Evolutionary conservation across 2,888 invertebrate genomes (phyloP), one percentile per base, ranked within the genome.

Genomic region (Aphrophora alni): DNA sequence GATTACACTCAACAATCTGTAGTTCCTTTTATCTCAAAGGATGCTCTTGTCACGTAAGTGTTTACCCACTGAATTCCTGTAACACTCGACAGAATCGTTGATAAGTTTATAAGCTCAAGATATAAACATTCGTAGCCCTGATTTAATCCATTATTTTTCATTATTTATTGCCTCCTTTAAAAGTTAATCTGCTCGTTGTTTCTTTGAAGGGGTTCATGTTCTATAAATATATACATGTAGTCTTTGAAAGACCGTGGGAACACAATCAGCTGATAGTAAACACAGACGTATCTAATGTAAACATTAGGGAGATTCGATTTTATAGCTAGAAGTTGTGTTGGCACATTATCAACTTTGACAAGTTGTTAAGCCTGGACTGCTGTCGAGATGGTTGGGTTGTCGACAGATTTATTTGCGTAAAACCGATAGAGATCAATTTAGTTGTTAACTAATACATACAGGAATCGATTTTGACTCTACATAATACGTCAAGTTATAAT

Each of bases 31-130:
- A 77, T 86, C 80, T 83, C 88, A 78, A 86, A 85, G 81, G 88
- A 88, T 83, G 85, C 93, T 0, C 87, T 94, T 80, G 85, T 92
- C 68, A 90, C 91, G 94, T 94, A 87, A 90, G 92, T 89, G 80
- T 70, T 81, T 27, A 33, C n/a, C n/a, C n/a, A n/a, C n/a, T n/a
- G n/a, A n/a, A n/a, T n/a, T n/a, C n/a, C 10, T 44, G 8, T 17
- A 59, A 21, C 59, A n/a, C 59, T 59, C 21, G 59, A 12, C 21
- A n/a, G 2, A 4, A 59, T 0, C 59, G 59, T 59, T 59, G 59
- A 59, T 59, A 59, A 59, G 12, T 59, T 59, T 59, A 59, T 21
- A 21, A n/a, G 21, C 59, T 4, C 21, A 21, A 21, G 21, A 21
- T 21, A 21, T 59, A 59, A 59, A 59, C 59, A 59, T 59, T 21